A percentile compares a stretch with the other conserved stretches of the same genome.
Evolutionary conservation across 1,140 invertebrate species (phyloP).

Genomic region (Calephelis nemesis): DNA sequence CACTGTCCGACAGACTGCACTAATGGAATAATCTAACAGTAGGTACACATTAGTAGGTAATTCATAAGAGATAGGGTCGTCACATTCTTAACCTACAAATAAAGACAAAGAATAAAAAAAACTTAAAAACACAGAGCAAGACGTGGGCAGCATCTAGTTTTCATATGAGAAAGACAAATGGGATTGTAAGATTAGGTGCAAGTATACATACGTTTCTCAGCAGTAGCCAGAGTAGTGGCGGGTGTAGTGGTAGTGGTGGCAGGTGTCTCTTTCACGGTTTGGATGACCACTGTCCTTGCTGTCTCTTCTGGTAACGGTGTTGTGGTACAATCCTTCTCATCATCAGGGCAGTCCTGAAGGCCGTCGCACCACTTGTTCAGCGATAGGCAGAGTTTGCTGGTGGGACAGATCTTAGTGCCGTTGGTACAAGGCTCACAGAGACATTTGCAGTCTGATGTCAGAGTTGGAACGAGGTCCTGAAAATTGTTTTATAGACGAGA

Average conservation of each 20-base stretch:
- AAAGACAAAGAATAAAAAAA: too few species aligned
- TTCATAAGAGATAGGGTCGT: too few species aligned
- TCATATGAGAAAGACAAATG: too few species aligned
- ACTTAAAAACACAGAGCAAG: too few species aligned
- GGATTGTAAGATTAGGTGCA: not conserved
- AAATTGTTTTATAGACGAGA: not conserved
- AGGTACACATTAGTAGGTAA: too few species aligned
- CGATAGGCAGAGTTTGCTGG: conserved; percentile 87
- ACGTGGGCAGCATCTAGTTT: too few species aligned
- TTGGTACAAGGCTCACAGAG: conserved; percentile 85
- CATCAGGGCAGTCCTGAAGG: conserved; percentile 89
- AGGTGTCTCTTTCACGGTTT: conserved; percentile 31
- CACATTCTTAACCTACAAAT: too few species aligned
- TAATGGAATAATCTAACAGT: too few species aligned
- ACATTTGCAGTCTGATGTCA: conserved; percentile 83
- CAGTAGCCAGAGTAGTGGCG: conserved; percentile 34
- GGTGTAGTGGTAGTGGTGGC: conserved; percentile 40
- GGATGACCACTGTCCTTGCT: conserved; percentile 40
- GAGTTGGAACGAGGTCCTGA: conserved; percentile 77
- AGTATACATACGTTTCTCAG: conserved; percentile 48
- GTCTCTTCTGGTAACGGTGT: conserved; percentile 43
- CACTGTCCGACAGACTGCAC: too few species aligned
- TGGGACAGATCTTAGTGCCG: conserved; percentile 84
- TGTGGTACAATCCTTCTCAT: conserved; percentile 85
- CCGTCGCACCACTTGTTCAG: conserved; percentile 89